These are phyloP conservation scores for Muscidifurax raptorellus DNA, from an alignment of 1,140 invertebrate species.

Conservation along the genomic window DNA sequence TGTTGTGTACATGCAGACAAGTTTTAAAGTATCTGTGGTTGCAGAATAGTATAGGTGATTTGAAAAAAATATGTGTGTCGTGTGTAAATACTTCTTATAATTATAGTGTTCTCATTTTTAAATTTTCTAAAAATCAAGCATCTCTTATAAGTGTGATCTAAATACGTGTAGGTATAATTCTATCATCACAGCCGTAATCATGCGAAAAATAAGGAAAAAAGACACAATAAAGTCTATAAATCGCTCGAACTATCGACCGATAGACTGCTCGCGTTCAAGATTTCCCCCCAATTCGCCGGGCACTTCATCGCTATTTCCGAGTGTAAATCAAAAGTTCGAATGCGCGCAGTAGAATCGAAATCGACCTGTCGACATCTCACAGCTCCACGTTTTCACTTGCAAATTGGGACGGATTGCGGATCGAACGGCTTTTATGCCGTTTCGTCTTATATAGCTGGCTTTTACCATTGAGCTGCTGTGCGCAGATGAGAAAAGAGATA, in stretches of 20 bases:
- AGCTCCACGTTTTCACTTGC: constrained; percentile 21
- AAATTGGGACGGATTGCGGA: constrained; percentile 34
- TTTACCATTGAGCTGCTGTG: not conserved
- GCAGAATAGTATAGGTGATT: too few relatives aligned
- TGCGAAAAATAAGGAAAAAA: not conserved
- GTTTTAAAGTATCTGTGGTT: too few relatives aligned
- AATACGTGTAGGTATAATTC: not conserved
- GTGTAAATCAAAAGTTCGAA: not conserved
- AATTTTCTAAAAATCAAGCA: not conserved
- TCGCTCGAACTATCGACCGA: not conserved
- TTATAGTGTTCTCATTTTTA: too few relatives aligned
- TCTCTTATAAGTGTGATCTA: not conserved
- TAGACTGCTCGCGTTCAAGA: not conserved
- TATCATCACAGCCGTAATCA: not conserved
- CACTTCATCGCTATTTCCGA: not conserved
- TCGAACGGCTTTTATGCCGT: not conserved
- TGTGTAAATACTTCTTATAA: too few relatives aligned
- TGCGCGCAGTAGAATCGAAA: not conserved
- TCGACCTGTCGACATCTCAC: not conserved
- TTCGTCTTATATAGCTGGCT: not conserved
- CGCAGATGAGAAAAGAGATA: not conserved
- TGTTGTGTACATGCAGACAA: not conserved
- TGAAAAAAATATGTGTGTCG: too few relatives aligned
- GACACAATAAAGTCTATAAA: not conserved
- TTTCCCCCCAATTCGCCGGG: not conserved